Conservation (phyloP, 2,888 invertebrate species). For the Allophyes oxyacanthae region DNA sequence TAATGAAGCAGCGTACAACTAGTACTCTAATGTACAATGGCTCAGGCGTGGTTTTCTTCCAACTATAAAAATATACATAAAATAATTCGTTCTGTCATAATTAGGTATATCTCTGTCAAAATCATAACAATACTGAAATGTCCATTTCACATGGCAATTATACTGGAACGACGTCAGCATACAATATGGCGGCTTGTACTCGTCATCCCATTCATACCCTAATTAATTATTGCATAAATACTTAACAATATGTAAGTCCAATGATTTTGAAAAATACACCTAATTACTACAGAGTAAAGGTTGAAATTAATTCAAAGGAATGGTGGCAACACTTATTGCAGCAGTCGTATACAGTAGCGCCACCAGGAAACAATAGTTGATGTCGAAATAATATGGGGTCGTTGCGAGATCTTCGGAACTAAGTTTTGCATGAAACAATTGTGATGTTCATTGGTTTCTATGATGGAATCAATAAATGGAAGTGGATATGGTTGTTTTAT, state of each 20-base stretch:
- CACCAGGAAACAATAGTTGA: conserved; percentile 38
- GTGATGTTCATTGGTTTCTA: conserved; percentile 3
- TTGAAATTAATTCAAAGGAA: conserved; percentile 37
- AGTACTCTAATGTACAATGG: conserved; percentile 82
- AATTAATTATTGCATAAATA: conserved; percentile 60
- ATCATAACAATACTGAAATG: conserved; percentile 48
- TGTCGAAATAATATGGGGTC: conserved; percentile 27
- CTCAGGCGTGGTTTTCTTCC: conserved; percentile 68
- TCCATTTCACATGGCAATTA: conserved; percentile 33
- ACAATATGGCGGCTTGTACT: conserved; percentile 48
- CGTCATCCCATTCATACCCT: conserved; percentile 43
- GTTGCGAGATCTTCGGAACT: conserved; percentile 54
- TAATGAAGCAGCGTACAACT: conserved; percentile 84
- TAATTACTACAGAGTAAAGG: conserved; percentile 36
- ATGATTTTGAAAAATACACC: conserved; percentile 50
- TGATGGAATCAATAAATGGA: conserved; percentile 20
- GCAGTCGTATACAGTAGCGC: conserved; percentile 57
- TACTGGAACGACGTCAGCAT: conserved; percentile 39
- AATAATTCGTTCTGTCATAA: conserved; percentile 49
- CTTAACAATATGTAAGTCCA: conserved; percentile 45
- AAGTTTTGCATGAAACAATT: conserved; percentile 26
- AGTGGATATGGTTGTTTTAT: background rate
- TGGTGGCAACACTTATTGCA: conserved; percentile 52
- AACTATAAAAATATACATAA: conserved; percentile 62
- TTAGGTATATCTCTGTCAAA: conserved; percentile 45